Percentiles rank a stretch among this genome's conserved stretches.
Evolutionary conservation across 2,113 vertebrate genomes (phyloP).

Genomic region (Xenopus borealis): DNA sequence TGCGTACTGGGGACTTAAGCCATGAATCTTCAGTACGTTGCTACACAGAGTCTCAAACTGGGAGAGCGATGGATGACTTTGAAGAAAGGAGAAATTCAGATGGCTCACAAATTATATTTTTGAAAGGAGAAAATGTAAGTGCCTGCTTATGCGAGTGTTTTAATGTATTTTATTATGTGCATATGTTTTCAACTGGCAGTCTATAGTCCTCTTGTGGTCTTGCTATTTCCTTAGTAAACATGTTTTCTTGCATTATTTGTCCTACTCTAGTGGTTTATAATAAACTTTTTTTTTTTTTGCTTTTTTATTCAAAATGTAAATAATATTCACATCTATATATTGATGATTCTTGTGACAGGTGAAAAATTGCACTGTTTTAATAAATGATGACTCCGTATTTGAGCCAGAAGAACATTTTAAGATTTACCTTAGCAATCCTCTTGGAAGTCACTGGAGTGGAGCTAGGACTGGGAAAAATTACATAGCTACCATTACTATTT

Average conservation of each 20-base stretch:
- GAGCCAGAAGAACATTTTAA: slow-evolving; percentile 94
- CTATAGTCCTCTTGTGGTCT: too few relatives aligned
- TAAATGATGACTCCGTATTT: slow-evolving; percentile 89
- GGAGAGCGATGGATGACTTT: slow-evolving; percentile 85
- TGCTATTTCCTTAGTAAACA: too few relatives aligned
- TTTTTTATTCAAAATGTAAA: background rate
- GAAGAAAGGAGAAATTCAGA: slow-evolving; percentile 83
- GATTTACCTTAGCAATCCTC: slow-evolving; percentile 79
- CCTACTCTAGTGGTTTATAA: background rate
- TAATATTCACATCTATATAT: background rate
- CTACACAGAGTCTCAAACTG: slow-evolving; percentile 83
- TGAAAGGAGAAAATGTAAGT: slow-evolving; percentile 87
- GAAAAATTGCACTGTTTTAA: slow-evolving; percentile 85
- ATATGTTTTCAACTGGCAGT: too few relatives aligned
- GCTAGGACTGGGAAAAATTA: slow-evolving; percentile 79
- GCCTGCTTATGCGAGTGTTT: too few relatives aligned
- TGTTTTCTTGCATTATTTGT: too few relatives aligned
- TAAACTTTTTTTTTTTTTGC: too few relatives aligned
- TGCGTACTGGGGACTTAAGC: slow-evolving; percentile 85
- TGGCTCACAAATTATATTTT: slow-evolving; percentile 81
- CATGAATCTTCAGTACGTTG: slow-evolving; percentile 87
- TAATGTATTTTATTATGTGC: too few relatives aligned
- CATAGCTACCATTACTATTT: slow-evolving; percentile 79
- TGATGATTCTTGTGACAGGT: slow-evolving; percentile 61
- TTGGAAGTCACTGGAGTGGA: slow-evolving; percentile 92